A percentile compares a stretch with the other conserved stretches of the same genome.
Evolutionary conservation across 2,113 vertebrate species (phyloP).

Genomic region (Microcebus lehilahytsara): DNA sequence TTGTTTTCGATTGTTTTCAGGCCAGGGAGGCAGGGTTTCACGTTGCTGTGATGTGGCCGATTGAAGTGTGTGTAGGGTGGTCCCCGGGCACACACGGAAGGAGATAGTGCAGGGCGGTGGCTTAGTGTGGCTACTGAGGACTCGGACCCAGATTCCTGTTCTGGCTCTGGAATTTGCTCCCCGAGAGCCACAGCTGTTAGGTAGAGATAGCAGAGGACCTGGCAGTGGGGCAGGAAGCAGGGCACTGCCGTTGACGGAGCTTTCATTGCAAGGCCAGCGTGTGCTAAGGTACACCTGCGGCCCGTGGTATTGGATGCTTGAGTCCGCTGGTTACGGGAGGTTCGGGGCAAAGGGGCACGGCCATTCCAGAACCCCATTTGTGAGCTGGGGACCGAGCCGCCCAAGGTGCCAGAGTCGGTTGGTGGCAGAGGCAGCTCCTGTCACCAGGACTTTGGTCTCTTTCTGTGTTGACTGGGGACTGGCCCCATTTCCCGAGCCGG

Average conservation of each 20-base stretch:
- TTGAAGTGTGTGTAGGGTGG: rapidly evolving
- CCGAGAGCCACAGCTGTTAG: background rate
- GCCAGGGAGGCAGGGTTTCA: background rate
- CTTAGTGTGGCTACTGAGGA: background rate
- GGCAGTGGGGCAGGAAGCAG: background rate
- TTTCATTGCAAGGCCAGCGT: background rate
- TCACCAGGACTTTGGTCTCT: background rate
- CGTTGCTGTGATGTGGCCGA: rapidly evolving
- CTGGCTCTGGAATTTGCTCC: background rate
- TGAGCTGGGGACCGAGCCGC: background rate
- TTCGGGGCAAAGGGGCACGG: rapidly evolving
- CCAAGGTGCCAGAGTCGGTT: background rate
- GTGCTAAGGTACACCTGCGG: background rate
- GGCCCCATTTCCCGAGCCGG: background rate
- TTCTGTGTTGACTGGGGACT: background rate
- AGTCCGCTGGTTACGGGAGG: background rate
- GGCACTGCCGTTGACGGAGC: rapidly evolving
- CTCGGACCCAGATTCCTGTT: background rate
- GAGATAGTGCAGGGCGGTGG: background rate
- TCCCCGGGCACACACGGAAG: rapidly evolving
- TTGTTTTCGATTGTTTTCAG: slow-evolving; percentile 30
- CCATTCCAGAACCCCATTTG: background rate
- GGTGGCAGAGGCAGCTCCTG: background rate
- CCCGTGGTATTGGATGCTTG: background rate
- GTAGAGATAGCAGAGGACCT: background rate